Evolutionary conservation across 2,888 invertebrate species (phyloP).

Genomic region (Conus canariensis): DNA sequence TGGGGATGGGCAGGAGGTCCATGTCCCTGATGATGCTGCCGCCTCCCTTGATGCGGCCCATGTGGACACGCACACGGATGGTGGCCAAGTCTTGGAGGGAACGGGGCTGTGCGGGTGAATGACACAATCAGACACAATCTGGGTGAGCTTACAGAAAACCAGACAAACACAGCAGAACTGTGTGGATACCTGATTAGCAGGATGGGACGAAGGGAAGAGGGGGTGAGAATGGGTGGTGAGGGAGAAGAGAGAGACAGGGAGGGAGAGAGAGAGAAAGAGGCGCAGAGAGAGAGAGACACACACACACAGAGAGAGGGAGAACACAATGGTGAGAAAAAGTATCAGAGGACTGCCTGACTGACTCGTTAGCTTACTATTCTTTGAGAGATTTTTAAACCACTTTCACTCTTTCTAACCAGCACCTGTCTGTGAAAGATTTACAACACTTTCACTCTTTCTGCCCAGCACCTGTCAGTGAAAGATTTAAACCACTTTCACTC

Average conservation of each 20-base stretch:
- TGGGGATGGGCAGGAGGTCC: constrained; percentile 29
- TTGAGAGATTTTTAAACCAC: too few relatives aligned
- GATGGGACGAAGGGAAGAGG: background rate
- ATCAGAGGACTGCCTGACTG: too few relatives aligned
- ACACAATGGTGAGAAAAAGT: too few relatives aligned
- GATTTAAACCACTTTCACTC: too few relatives aligned
- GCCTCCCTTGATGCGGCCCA: background rate
- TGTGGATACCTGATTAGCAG: background rate
- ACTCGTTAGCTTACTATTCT: too few relatives aligned
- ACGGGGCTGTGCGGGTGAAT: constrained; percentile 8
- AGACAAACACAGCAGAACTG: too few relatives aligned
- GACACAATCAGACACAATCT: background rate
- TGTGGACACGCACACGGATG: constrained; percentile 21
- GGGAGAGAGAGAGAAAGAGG: background rate
- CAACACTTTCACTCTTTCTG: too few relatives aligned
- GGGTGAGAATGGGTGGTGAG: background rate
- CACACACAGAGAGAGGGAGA: too few relatives aligned
- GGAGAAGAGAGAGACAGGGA: background rate
- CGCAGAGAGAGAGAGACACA: background rate
- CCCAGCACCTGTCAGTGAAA: too few relatives aligned
- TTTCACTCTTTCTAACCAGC: too few relatives aligned
- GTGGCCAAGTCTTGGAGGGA: constrained; percentile 23
- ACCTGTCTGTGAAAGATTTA: too few relatives aligned
- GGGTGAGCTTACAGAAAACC: too few relatives aligned
- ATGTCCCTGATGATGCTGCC: constrained; percentile 19